phyloP scores from a whole-genome alignment of 2,888 invertebrate genomes.

The Acronicta aceris region DNA sequence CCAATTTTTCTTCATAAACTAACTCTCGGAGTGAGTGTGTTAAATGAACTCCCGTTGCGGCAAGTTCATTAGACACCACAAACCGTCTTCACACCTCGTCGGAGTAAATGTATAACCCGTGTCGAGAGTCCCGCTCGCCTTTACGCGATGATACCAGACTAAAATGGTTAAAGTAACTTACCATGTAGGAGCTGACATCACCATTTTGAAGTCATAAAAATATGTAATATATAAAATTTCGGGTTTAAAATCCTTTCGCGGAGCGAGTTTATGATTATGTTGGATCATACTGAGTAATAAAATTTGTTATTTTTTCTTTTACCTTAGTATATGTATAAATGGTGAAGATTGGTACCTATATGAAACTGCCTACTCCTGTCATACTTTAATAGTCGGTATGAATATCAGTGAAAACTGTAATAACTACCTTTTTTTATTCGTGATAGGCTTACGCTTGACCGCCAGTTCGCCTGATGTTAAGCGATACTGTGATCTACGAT shows the following conservation, averaged over 20 bases:
- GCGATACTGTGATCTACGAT: too few relatives aligned
- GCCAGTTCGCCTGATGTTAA: too few relatives aligned
- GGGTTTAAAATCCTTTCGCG: slow-evolving; percentile 7
- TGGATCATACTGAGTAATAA: not conserved
- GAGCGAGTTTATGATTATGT: too few relatives aligned
- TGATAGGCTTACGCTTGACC: too few relatives aligned
- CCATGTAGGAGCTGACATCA: slow-evolving; percentile 42
- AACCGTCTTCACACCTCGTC: slow-evolving; percentile 14
- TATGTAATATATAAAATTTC: slow-evolving; percentile 11
- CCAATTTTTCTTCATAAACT: slow-evolving; percentile 48
- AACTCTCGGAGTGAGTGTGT: slow-evolving; percentile 18
- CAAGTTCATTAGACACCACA: slow-evolving; percentile 36
- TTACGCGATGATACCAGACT: slow-evolving; percentile 36
- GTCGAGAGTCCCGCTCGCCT: slow-evolving; percentile 39
- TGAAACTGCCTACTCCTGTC: too few relatives aligned
- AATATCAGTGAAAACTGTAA: too few relatives aligned
- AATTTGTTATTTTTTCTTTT: not conserved
- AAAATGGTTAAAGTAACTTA: slow-evolving; percentile 50
- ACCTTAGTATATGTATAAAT: too few relatives aligned
- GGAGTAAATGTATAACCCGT: slow-evolving; percentile 51
- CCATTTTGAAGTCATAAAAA: slow-evolving; percentile 38
- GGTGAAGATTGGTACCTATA: too few relatives aligned
- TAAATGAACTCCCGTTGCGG: slow-evolving; percentile 44
- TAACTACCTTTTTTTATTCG: too few relatives aligned
- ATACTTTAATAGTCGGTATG: too few relatives aligned